A percentile compares a stretch with the other conserved stretches of the same genome.
phyloP scores from a whole-genome alignment of 2,888 invertebrate genomes.

The Cyaniris semiargus region DNA sequence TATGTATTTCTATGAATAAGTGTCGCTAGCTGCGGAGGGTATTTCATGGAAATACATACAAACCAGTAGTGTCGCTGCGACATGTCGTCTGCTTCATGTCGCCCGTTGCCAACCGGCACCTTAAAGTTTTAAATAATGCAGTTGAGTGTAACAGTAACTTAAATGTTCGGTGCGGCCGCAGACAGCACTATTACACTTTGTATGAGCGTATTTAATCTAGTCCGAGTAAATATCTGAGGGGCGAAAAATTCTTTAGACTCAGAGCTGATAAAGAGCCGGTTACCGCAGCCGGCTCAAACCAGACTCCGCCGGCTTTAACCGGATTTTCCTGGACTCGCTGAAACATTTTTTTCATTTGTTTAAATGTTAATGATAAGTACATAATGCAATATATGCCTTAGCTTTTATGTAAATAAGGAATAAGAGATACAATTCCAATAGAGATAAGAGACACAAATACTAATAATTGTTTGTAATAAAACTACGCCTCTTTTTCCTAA shows the following conservation, averaged over 20 bases:
- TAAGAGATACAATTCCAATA: no score
- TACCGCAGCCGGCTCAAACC: constrained; percentile 19
- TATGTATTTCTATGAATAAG: no score
- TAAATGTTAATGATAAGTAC: background rate
- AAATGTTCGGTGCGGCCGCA: background rate
- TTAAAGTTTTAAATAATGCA: no score
- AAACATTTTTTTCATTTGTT: background rate
- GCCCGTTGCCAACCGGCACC: no score
- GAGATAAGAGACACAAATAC: no score
- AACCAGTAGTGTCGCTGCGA: no score
- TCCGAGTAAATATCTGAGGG: constrained; percentile 16
- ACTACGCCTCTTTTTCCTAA: no score
- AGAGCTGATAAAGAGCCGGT: constrained; percentile 14
- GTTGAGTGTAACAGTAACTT: background rate
- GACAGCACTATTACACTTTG: background rate
- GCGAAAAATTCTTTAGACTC: constrained; percentile 21
- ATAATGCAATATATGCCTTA: background rate
- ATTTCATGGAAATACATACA: no score
- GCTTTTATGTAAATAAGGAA: background rate
- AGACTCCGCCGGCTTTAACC: background rate
- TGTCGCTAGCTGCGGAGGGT: no score
- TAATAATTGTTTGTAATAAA: no score
- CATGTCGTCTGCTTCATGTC: no score
- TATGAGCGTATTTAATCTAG: constrained; percentile 13
- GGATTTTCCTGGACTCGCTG: background rate